These are phyloP conservation scores for Acanthococcus lagerstroemiae DNA, from an alignment of 2,888 invertebrate genomes.

Conservation along the genomic window DNA sequence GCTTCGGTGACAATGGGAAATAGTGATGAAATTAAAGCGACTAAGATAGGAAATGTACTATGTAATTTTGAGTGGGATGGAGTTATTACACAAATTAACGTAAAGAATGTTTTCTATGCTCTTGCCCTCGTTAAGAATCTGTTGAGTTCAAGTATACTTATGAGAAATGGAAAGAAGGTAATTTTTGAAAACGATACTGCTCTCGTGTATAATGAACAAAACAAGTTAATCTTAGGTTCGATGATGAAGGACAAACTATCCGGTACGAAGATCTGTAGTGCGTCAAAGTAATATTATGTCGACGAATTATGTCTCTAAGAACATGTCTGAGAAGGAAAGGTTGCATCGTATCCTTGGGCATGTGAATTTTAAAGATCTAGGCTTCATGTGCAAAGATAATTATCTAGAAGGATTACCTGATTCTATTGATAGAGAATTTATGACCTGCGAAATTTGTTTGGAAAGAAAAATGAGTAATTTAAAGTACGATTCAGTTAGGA, in stretches of 20 bases:
- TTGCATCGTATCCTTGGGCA: no score
- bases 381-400: no score
- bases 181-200: background rate
- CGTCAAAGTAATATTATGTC: no score
- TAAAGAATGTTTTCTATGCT: slow-evolving; percentile 8
- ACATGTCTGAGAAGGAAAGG: no score
- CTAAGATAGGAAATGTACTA: slow-evolving; percentile 24
- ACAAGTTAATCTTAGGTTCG: no score
- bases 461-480: slow-evolving; percentile 6
- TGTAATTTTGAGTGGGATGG: slow-evolving; percentile 1
- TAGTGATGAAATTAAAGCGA: slow-evolving; percentile 30
- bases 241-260: no score
- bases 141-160: background rate
- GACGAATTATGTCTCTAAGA: no score
- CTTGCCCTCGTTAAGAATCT: slow-evolving; percentile 10
- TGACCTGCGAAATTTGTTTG: slow-evolving; percentile 12
- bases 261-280: no score
- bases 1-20: slow-evolving; percentile 33
- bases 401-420: no score
- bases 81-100: background rate
- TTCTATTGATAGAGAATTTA: slow-evolving; percentile 3
- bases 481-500: background rate
- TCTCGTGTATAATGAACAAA: no score
- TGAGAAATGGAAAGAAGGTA: slow-evolving; percentile 1
- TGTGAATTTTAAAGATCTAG: no score